Evolutionary conservation across 1,140 invertebrate genomes (phyloP).

Genomic region (Tetramorium alpestre): DNA sequence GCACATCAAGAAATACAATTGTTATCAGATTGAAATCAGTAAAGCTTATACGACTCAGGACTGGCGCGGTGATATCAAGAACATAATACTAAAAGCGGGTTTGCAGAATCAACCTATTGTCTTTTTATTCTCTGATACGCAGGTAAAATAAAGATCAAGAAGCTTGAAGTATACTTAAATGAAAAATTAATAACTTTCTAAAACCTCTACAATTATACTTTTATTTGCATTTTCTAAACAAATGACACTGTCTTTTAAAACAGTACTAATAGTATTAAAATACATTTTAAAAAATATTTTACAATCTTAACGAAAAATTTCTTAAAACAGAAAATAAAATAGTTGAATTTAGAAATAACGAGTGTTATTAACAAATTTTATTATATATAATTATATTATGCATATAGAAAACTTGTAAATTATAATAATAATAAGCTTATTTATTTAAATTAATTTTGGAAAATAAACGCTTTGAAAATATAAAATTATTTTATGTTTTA

Average conservation of each 20-base stretch:
- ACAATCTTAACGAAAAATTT: not conserved
- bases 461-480: not conserved
- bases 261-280: not conserved
- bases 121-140: conserved; percentile 90
- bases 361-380: not conserved
- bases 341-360: not conserved
- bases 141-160: conserved; percentile 78
- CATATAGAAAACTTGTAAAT: not conserved
- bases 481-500: not conserved
- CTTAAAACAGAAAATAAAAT: not conserved
- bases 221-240: not conserved
- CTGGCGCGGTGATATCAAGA: conserved; percentile 89
- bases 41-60: conserved; percentile 85
- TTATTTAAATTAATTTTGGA: not conserved
- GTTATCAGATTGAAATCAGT: conserved; percentile 87
- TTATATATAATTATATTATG: not conserved
- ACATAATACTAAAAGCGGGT: conserved; percentile 87
- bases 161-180: not conserved
- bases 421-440: not conserved
- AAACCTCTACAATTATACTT: not conserved
- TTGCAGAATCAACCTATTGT: conserved; percentile 87
- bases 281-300: not conserved
- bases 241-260: not conserved
- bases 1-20: conserved; percentile 87
- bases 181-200: not conserved